These are phyloP conservation scores for Athetis lepigone DNA, from an alignment of 2,888 invertebrate genomes.

Conservation along the genomic window DNA sequence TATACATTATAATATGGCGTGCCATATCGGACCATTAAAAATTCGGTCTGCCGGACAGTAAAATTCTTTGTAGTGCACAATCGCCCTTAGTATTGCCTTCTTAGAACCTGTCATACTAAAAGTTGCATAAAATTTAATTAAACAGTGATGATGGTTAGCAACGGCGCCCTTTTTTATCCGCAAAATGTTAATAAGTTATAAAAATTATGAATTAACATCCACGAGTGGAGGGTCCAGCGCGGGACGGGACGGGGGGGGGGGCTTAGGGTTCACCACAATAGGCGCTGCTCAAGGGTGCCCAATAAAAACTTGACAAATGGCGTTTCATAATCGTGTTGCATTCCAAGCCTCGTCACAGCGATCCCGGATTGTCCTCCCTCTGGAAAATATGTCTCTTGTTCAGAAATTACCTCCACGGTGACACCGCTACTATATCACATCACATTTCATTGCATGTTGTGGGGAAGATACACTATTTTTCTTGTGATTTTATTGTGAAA, in stretches of 20 bases:
- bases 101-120: slow-evolving; percentile 29
- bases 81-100: background rate
- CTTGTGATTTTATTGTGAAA: slow-evolving; percentile 6
- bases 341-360: slow-evolving; percentile 85
- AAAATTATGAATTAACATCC: slow-evolving; percentile 89
- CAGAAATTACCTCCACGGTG: slow-evolving; percentile 70
- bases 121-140: slow-evolving; percentile 75
- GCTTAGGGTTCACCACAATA: slow-evolving; percentile 78
- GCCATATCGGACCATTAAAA: too few relatives aligned
- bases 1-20: too few relatives aligned
- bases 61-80: too few relatives aligned
- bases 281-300: slow-evolving; percentile 84
- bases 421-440: slow-evolving; percentile 54
- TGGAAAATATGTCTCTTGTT: slow-evolving; percentile 77
- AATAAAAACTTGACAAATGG: slow-evolving; percentile 91
- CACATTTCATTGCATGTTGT: slow-evolving; percentile 33
- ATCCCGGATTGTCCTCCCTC: slow-evolving; percentile 80
- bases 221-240: slow-evolving; percentile 81
- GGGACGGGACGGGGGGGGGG: slow-evolving; percentile 60
- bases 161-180: slow-evolving; percentile 68
- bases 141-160: slow-evolving; percentile 59
- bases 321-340: slow-evolving; percentile 89
- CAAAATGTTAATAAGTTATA: slow-evolving; percentile 88
- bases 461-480: slow-evolving; percentile 5
- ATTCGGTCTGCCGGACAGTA: too few relatives aligned